Evolutionary conservation across 2,113 vertebrate species (phyloP).

Genomic region (Vulpes lagopus): DNA sequence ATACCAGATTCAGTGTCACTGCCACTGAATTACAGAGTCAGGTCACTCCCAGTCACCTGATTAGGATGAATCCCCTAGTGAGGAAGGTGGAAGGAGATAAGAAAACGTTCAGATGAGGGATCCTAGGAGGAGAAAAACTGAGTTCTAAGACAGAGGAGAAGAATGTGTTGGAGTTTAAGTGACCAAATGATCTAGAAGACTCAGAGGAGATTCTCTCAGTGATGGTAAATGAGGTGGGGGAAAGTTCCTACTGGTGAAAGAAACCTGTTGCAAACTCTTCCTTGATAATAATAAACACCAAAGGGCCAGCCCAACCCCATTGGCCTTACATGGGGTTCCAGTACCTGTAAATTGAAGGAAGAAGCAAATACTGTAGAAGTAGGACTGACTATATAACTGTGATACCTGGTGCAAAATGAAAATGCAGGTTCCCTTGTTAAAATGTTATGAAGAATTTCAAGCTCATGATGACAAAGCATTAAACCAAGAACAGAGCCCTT

Average conservation of each 20-base stretch:
- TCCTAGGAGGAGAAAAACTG: background rate
- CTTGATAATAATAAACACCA: background rate
- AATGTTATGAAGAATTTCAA: background rate
- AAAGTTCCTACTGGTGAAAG: background rate
- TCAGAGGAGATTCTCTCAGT: background rate
- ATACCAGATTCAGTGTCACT: background rate
- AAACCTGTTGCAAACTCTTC: background rate
- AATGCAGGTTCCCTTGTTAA: background rate
- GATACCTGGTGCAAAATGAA: slow-evolving; percentile 1
- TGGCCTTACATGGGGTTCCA: background rate
- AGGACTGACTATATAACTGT: background rate
- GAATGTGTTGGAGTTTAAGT: background rate
- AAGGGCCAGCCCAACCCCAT: background rate
- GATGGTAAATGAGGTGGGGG: background rate
- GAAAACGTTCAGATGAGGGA: background rate
- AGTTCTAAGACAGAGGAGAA: background rate
- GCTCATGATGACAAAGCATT: background rate
- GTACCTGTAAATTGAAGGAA: background rate
- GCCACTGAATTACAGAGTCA: background rate
- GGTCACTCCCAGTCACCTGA: background rate
- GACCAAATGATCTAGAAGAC: background rate
- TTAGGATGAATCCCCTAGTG: background rate
- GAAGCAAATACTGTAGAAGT: background rate
- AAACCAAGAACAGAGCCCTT: background rate
- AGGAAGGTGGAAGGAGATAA: background rate